phyloP scores from a whole-genome alignment of 2,797 vertebrate species.

The Picus viridis region DNA sequence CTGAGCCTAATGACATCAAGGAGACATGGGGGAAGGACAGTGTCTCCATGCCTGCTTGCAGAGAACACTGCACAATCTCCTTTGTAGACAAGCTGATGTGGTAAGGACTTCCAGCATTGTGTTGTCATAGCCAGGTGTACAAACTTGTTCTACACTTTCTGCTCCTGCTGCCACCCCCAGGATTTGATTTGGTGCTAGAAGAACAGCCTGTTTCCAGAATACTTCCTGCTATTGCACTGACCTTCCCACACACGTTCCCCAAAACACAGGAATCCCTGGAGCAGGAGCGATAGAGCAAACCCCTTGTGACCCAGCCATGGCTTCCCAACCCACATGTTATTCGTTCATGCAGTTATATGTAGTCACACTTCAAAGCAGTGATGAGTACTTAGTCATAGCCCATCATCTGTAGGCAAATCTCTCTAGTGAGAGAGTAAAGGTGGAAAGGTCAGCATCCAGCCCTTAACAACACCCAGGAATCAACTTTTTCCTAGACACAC shows the following conservation, averaged over 20 bases:
- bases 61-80: background rate
- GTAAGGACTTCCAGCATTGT: background rate
- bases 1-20: background rate
- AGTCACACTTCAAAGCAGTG: background rate
- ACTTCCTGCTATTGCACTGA: background rate
- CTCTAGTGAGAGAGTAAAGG: background rate
- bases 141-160: background rate
- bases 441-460: background rate
- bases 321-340: background rate
- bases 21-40: background rate
- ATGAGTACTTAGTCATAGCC: background rate
- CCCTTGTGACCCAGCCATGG: background rate
- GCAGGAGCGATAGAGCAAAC: background rate
- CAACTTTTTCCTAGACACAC: background rate
- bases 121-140: background rate
- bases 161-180: background rate
- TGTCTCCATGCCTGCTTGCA: background rate
- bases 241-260: constrained; percentile 14
- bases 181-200: constrained; percentile 17
- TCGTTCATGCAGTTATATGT: background rate
- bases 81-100: background rate
- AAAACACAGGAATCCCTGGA: background rate
- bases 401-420: background rate
- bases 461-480: background rate
- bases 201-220: constrained; percentile 18